These are phyloP conservation scores for Ophion slaviceki DNA, from an alignment of 2,888 invertebrate genomes.

Conservation along the genomic window DNA sequence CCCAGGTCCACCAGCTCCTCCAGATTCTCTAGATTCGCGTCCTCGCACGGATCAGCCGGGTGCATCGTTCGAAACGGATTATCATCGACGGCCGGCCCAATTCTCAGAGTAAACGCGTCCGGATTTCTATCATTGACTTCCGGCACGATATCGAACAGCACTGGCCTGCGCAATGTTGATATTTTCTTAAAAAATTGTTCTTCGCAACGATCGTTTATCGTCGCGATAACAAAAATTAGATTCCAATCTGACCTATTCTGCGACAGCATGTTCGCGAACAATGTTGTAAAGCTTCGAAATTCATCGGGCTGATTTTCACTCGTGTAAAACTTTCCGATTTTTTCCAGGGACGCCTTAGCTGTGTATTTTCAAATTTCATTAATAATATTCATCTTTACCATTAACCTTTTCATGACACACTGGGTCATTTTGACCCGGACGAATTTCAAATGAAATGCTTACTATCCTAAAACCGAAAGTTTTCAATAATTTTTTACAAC, in stretches of 20 bases:
- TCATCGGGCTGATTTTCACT: constrained; percentile 35
- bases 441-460: no score
- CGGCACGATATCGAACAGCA: constrained; percentile 75
- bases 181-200: background rate
- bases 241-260: constrained; percentile 69
- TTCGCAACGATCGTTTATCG: background rate
- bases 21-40: constrained; percentile 27
- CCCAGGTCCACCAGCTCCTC: constrained; percentile 67
- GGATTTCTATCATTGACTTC: constrained; percentile 71
- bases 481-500: no score
- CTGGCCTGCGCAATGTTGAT: constrained; percentile 66
- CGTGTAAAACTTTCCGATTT: constrained; percentile 71
- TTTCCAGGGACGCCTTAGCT: constrained; percentile 67
- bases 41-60: constrained; percentile 34
- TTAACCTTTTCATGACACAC: no score
- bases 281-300: constrained; percentile 65
- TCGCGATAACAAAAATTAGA: background rate
- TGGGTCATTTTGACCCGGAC: no score
- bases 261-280: constrained; percentile 70
- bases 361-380: constrained; percentile 10
- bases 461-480: no score
- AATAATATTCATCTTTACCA: constrained; percentile 8
- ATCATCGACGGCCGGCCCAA: constrained; percentile 69
- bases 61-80: constrained; percentile 61
- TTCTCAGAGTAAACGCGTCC: constrained; percentile 69